A percentile compares a stretch with the other conserved stretches of the same genome.
Evolutionary conservation across 2,113 vertebrate genomes (phyloP).

Genomic region (Oncorhynchus kisutch): DNA sequence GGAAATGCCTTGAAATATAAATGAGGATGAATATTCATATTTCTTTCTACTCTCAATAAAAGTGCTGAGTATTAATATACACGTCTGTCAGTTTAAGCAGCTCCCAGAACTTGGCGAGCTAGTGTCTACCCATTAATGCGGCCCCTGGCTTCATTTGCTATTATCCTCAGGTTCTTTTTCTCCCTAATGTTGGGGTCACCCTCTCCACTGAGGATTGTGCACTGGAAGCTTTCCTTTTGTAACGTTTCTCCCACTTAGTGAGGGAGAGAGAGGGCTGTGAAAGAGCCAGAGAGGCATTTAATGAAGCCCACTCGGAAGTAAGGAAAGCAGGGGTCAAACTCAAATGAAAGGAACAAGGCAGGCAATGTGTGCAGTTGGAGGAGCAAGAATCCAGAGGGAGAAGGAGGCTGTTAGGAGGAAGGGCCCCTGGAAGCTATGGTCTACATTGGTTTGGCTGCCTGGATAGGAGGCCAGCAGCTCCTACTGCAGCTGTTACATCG

Average conservation of each 20-base stretch:
- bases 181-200: conserved; percentile 74
- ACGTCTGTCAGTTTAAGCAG: conserved; percentile 91
- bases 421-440: conserved; percentile 49
- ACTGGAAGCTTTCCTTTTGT: conserved; percentile 75
- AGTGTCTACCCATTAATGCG: conserved; percentile 83
- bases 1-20: conserved; percentile 98
- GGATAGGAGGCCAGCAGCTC: conserved; percentile 52
- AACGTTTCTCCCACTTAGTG: conserved; percentile 71
- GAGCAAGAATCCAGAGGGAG: conserved; percentile 60
- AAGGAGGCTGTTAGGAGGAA: conserved; percentile 35
- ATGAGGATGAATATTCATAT: conserved; percentile 99
- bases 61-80: conserved; percentile 99
- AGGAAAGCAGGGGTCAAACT: conserved; percentile 73
- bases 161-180: conserved; percentile 82
- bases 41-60: conserved; percentile 77
- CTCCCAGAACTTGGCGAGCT: conserved; percentile 74
- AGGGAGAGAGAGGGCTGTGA: conserved; percentile 55
- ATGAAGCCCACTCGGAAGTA: conserved; percentile 77
- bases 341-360: conserved; percentile 69
- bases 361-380: conserved; percentile 57
- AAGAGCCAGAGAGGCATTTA: conserved; percentile 74
- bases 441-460: conserved; percentile 49
- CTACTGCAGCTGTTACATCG: conserved; percentile 22
- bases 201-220: conserved; percentile 73
- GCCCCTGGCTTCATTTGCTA: conserved; percentile 84